Evolutionary conservation across 1,140 invertebrate species (phyloP), one percentile per base, ranked within the genome.

Genomic region (Araneus ventricosus): DNA sequence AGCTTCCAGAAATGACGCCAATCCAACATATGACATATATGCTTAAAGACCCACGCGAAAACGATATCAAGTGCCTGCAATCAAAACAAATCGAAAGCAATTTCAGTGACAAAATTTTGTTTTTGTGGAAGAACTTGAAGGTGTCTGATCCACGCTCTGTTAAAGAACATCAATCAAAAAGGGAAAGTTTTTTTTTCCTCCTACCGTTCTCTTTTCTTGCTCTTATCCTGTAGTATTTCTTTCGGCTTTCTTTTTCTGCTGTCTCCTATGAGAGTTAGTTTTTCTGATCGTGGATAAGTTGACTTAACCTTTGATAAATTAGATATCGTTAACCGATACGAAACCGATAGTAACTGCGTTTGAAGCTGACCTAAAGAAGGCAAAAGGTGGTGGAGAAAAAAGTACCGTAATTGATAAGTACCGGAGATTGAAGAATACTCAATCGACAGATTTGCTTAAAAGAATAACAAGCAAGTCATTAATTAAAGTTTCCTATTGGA

Each of bases 271-370:
- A 45, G 80, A 27, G 39, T 34, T 61, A 70, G 52, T 88, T 87
- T 87, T 88, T 90, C 67, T 75, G 70, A 61, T 41, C 63, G 27
- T 10, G 82, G 75, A 92, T 86, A 92, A 92, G 80, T 92, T 57
- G 80, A 67, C 59, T 93, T 93, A 80, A 87, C 85, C 84, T 93
- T 87, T 93, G 84, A 92, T 92, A 92, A 92, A 92, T 92, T 92
- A 86, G 90, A n/a, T 93, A 93, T 93, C 91, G 91, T 93, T 87
- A 93, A 79, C 70, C 91, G 70, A 93, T 93, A 93, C 85, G 52
- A 61, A 92, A 92, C 90, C 90, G 30, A 86, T 85, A 92, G 52
- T 39, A 84, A 57, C 41, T 75, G 30, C 84, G 34, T 37, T 75
- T 59, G 45, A 86, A 41, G n/a, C 45, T 86, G 52, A 45, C 88